phyloP scores from a whole-genome alignment of 2,113 vertebrate species.

The Paralichthys olivaceus region DNA sequence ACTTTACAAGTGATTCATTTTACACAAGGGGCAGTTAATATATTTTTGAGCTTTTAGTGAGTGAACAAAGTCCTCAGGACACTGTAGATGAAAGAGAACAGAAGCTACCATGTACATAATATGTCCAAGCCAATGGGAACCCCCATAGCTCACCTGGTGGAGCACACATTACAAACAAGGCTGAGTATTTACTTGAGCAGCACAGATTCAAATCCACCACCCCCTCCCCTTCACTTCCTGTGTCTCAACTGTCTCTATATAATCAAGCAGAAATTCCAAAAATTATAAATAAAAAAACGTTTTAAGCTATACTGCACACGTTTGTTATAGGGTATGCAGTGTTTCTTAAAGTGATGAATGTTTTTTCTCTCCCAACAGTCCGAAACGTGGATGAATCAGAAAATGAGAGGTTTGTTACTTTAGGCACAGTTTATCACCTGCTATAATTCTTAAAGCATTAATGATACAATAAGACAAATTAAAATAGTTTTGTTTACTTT shows the following conservation, averaged over 20 bases:
- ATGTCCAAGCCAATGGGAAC: not conserved
- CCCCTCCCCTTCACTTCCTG: not conserved
- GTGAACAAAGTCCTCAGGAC: not conserved
- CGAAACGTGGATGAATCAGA: conserved; percentile 85
- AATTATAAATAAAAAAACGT: not conserved
- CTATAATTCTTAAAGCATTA: not conserved
- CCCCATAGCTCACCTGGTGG: not conserved
- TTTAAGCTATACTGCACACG: not conserved
- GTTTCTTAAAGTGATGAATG: conserved; percentile 16
- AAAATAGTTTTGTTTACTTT: conserved; percentile 5
- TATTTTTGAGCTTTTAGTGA: conserved; percentile 6
- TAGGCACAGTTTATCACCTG: not conserved
- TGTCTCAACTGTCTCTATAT: not conserved
- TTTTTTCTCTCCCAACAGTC: conserved; percentile 67
- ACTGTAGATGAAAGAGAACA: conserved; percentile 5
- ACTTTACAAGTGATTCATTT: conserved; percentile 14
- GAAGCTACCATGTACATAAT: not conserved
- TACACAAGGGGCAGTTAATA: conserved; percentile 4
- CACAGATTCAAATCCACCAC: not conserved
- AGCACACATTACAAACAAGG: not conserved
- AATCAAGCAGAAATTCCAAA: not conserved
- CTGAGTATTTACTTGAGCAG: not conserved
- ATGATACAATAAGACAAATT: not conserved
- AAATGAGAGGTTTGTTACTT: conserved; percentile 89
- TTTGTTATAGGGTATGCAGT: not conserved